Evolutionary conservation across 2,113 vertebrate species (phyloP), one percentile per base, ranked within the genome.

Genomic region (Hepsetus odoe): DNA sequence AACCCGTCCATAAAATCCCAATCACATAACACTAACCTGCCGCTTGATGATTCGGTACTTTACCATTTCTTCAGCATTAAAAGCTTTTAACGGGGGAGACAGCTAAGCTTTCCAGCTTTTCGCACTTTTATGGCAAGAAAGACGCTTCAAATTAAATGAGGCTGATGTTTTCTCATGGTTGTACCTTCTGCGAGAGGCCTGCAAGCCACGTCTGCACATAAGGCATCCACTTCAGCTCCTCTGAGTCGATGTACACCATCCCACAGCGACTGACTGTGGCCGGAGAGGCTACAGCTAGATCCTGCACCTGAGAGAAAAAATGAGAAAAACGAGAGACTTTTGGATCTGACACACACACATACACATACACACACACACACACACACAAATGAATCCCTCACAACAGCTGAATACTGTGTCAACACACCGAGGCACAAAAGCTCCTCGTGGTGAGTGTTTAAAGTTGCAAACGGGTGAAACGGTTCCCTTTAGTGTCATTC

Each of bases 221-320:
- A 14, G 95, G 95, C 89, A 93, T 91, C 95, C 95, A 97, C 74
- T 94, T 95, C 30, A 97, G 90, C 77, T 95, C 95, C 18, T 94
- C 92, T 0, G 95, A 88, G 86, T 96, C 95, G 62, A 96, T 89
- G 79, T 93, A 96, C 9, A 96, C 94, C 95, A 95, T 96, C 72
- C 95, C 95, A 87, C 95, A 96, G 6, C 94, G 92, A 78, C 95
- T 96, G 83, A 96, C 95, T 1, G 95, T 96, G 7, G 95, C 95
- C 46, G 95, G 95, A 61, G 95, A 96, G 18, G 95, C 95, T 42
- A 96, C 94, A 20, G 84, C 92, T 72, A 96, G 86, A 75, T 96
- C 95, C 85, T 96, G 94, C 40, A 95, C 94, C 95, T 96, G 72
- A 83, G 83, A 85, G 80, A 73, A 8, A 73, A 22, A 72, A 26